These are phyloP conservation scores for Ophthalmolycus amberensis DNA, from an alignment of 2,113 vertebrate species.

Conservation along the genomic window DNA sequence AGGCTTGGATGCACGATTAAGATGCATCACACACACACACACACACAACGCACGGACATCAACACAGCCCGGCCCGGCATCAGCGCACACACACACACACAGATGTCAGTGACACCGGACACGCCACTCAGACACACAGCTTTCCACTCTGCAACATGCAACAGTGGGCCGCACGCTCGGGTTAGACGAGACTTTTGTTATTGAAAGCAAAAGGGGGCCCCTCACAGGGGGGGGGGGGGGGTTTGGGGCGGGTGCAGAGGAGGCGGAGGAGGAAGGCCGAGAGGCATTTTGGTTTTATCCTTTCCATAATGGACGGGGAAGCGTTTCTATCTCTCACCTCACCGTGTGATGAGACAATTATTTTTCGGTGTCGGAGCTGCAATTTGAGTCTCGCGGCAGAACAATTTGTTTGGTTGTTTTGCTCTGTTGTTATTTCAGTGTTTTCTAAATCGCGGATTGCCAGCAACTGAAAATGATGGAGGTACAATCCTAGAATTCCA, in stretches of 20 bases:
- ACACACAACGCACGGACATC: neutral
- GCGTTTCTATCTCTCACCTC: slow-evolving; percentile 34
- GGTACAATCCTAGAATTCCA: slow-evolving; percentile 44
- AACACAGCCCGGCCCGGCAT: neutral
- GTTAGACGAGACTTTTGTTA: slow-evolving; percentile 79
- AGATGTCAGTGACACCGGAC: slow-evolving; percentile 84
- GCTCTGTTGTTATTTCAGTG: neutral
- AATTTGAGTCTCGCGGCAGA: neutral
- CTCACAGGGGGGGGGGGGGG: slow-evolving; percentile 6
- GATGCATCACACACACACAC: slow-evolving; percentile 7
- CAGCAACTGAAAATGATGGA: slow-evolving; percentile 4
- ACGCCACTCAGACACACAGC: slow-evolving; percentile 60
- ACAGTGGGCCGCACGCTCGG: slow-evolving; percentile 65
- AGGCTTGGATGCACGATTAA: slow-evolving; percentile 31
- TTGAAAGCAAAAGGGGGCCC: slow-evolving; percentile 74
- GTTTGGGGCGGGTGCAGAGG: neutral
- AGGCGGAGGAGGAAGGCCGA: slow-evolving; percentile 17
- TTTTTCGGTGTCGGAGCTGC: neutral
- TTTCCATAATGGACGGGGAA: slow-evolving; percentile 43
- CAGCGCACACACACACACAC: slow-evolving; percentile 26
- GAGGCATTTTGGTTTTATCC: slow-evolving; percentile 35
- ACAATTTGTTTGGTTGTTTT: neutral
- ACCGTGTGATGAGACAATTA: neutral
- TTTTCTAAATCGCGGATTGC: slow-evolving; percentile 6
- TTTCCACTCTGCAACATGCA: slow-evolving; percentile 57